Percentiles rank a stretch among this genome's conserved stretches.
Evolutionary conservation across 2,797 vertebrate species (phyloP).

Genomic region (Bradypodion ventrale): DNA sequence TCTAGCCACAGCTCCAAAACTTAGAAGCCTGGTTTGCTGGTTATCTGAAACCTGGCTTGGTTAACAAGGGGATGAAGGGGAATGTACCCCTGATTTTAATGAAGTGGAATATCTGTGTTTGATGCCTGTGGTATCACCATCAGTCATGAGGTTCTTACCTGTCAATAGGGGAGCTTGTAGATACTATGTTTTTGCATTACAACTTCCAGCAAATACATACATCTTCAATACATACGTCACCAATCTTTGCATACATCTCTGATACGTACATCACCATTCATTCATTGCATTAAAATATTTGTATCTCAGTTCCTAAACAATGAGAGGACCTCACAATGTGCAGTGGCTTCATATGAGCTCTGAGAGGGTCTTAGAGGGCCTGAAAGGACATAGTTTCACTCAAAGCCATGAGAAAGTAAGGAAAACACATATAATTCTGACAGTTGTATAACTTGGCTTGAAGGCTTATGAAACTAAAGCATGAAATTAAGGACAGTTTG

Average conservation of each 20-base stretch:
- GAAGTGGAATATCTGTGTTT: neutral
- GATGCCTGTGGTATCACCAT: neutral
- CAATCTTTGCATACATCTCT: no score
- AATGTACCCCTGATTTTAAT: neutral
- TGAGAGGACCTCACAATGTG: no score
- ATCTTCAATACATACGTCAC: no score
- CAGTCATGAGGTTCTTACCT: neutral
- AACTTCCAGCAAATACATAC: no score
- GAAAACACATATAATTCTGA: neutral
- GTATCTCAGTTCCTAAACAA: no score
- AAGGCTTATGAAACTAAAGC: neutral
- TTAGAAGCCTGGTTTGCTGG: neutral
- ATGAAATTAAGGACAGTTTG: neutral
- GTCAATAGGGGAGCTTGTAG: no score
- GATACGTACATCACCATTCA: no score
- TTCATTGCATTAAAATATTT: no score
- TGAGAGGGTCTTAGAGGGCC: no score
- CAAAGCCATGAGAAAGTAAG: neutral
- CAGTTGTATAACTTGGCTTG: neutral
- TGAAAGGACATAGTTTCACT: neutral
- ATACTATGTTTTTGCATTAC: no score
- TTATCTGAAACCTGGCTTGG: neutral
- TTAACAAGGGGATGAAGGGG: neutral
- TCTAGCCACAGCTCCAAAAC: neutral
- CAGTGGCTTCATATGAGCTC: no score